These are phyloP conservation scores for Agriopis aurantiaria DNA, from an alignment of 2,888 invertebrate genomes.

Conservation along the genomic window DNA sequence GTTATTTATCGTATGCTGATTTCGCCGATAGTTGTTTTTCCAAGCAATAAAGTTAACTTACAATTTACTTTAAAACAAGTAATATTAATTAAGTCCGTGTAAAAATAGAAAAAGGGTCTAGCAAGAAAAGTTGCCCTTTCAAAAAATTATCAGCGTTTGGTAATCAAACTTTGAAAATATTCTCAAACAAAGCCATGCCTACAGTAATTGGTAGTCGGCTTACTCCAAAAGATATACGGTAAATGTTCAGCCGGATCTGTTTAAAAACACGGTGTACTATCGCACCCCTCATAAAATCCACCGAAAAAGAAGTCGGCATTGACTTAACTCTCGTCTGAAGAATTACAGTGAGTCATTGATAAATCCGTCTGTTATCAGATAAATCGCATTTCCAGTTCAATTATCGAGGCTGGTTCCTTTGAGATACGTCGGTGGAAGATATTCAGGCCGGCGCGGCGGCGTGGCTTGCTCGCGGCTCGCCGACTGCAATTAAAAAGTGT, in stretches of 20 bases:
- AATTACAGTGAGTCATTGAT: constrained; percentile 38
- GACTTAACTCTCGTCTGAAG: constrained; percentile 33
- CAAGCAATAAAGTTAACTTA: constrained; percentile 36
- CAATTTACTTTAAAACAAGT: constrained; percentile 29
- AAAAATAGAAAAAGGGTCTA: neutral
- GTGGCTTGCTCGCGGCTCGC: constrained; percentile 49
- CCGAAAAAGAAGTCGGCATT: constrained; percentile 29
- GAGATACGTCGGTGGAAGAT: constrained; percentile 51
- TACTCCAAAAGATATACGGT: constrained; percentile 5
- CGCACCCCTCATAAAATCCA: constrained; percentile 6
- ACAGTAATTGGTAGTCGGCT: constrained; percentile 7
- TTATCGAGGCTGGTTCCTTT: constrained; percentile 55
- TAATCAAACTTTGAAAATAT: neutral
- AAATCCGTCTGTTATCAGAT: constrained; percentile 49
- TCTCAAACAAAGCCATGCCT: constrained; percentile 4
- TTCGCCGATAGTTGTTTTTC: constrained; percentile 32
- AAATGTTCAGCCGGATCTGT: neutral
- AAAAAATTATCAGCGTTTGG: neutral
- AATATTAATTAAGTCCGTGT: neutral
- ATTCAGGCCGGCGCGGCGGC: constrained; percentile 64
- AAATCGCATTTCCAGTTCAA: constrained; percentile 55
- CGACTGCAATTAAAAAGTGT: constrained; percentile 59
- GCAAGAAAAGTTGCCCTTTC: neutral
- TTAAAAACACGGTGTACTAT: neutral
- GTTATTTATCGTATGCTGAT: constrained; percentile 36